These are phyloP conservation scores for Hydraecia micacea DNA, from an alignment of 2,888 invertebrate genomes.

Conservation along the genomic window DNA sequence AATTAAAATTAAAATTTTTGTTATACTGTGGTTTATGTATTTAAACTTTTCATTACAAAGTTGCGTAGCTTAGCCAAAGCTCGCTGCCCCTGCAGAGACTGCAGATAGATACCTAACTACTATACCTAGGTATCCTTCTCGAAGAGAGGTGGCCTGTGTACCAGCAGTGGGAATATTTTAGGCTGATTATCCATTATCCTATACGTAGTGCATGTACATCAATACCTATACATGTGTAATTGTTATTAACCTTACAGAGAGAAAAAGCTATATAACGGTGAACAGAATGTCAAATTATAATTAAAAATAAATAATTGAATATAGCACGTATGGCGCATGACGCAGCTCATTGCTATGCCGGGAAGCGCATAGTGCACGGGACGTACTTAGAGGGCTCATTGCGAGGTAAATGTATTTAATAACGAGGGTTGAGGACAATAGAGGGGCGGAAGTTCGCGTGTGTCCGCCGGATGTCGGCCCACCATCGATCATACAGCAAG, in stretches of 20 bases:
- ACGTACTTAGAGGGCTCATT: conserved; percentile 73
- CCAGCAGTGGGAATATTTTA: not conserved
- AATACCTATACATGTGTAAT: not conserved
- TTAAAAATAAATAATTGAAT: conserved; percentile 15
- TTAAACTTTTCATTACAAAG: conserved; percentile 1
- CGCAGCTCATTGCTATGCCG: conserved; percentile 65
- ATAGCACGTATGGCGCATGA: conserved; percentile 44
- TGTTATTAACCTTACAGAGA: not conserved
- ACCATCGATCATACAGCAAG: conserved; percentile 74
- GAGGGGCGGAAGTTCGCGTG: conserved; percentile 80
- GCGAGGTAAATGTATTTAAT: conserved; percentile 70
- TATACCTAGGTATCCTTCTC: not conserved
- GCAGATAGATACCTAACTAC: not conserved
- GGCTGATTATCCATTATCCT: not conserved
- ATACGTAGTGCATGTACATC: not conserved
- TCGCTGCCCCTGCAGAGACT: not conserved
- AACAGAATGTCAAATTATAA: conserved; percentile 3
- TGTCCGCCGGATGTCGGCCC: conserved; percentile 86
- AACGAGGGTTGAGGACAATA: conserved; percentile 82
- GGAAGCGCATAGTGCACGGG: conserved; percentile 64
- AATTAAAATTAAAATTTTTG: conserved; percentile 39
- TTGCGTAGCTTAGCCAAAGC: not conserved
- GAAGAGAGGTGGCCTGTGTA: not conserved
- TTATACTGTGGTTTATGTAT: conserved; percentile 12
- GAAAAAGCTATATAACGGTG: not conserved